Conservation (phyloP, 2,113 vertebrate species). For the Paradoxurus hermaphroditus region DNA sequence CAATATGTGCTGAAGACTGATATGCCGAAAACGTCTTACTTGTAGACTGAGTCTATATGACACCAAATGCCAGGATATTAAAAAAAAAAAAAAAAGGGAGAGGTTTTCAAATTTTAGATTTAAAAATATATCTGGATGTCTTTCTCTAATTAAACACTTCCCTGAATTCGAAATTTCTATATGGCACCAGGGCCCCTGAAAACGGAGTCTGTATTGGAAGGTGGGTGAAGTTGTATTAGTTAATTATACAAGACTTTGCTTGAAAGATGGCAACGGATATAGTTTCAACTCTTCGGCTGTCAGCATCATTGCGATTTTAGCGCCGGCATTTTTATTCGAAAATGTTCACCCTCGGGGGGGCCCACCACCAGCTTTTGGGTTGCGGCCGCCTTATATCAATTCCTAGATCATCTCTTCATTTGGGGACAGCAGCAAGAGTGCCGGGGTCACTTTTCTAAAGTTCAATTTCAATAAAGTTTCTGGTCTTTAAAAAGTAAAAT, state of each 20-base stretch:
- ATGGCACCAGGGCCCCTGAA: background rate
- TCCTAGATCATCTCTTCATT: constrained; percentile 21
- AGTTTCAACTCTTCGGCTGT: background rate
- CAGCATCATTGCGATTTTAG: background rate
- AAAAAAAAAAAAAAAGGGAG: background rate
- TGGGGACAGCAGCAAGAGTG: background rate
- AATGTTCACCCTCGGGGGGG: background rate
- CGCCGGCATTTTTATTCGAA: constrained; percentile 35
- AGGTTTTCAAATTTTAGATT: constrained; percentile 1
- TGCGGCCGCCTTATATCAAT: background rate
- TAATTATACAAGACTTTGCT: background rate
- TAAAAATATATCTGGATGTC: constrained; percentile 12
- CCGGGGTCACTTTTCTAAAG: background rate
- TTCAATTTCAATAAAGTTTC: constrained; percentile 23
- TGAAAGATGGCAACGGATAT: constrained; percentile 6
- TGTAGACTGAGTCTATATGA: constrained; percentile 43
- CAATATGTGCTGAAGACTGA: constrained; percentile 64
- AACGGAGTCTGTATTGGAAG: background rate
- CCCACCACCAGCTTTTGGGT: background rate
- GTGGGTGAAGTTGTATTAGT: background rate
- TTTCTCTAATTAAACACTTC: constrained; percentile 5
- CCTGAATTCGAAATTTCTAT: background rate
- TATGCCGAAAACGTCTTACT: constrained; percentile 45
- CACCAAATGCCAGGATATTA: constrained; percentile 59
- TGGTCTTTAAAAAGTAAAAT: constrained; percentile 66